Conservation (phyloP, 2,797 vertebrate genomes). For the Scomberomorus guttatus region DNA sequence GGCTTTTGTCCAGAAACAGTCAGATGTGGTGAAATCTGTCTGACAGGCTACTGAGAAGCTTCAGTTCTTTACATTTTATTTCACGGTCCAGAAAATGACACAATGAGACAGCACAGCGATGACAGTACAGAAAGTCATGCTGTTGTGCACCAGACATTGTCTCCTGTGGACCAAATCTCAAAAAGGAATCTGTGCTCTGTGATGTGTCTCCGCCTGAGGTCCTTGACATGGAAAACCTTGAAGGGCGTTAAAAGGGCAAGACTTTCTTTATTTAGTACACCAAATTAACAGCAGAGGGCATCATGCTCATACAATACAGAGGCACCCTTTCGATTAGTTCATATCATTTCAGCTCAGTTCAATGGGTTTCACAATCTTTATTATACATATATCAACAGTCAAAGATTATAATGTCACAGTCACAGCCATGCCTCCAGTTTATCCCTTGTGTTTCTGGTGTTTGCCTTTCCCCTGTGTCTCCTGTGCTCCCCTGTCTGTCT, state of each 20-base stretch:
- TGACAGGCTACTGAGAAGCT: not conserved
- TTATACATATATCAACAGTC: no score
- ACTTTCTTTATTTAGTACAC: constrained; percentile 13
- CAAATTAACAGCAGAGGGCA: constrained; percentile 67
- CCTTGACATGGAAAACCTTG: not conserved
- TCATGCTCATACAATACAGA: constrained; percentile 33
- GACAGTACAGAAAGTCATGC: not conserved
- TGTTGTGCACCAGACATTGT: not conserved
- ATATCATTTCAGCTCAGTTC: not conserved
- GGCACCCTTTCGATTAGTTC: not conserved
- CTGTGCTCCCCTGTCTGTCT: no score
- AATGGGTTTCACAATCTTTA: not conserved
- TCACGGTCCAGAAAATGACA: not conserved
- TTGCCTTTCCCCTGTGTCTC: no score
- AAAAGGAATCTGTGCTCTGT: not conserved
- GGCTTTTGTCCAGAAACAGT: not conserved
- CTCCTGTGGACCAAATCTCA: not conserved
- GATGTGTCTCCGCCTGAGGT: not conserved
- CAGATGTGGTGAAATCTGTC: not conserved
- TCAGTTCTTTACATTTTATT: no score
- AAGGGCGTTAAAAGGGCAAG: not conserved
- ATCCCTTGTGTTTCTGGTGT: no score
- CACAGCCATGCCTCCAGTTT: no score
- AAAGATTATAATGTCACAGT: no score
- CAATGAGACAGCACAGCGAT: not conserved